Evolutionary conservation across 2,113 vertebrate genomes (phyloP).

Genomic region (Cricetomys ansorgei): DNA sequence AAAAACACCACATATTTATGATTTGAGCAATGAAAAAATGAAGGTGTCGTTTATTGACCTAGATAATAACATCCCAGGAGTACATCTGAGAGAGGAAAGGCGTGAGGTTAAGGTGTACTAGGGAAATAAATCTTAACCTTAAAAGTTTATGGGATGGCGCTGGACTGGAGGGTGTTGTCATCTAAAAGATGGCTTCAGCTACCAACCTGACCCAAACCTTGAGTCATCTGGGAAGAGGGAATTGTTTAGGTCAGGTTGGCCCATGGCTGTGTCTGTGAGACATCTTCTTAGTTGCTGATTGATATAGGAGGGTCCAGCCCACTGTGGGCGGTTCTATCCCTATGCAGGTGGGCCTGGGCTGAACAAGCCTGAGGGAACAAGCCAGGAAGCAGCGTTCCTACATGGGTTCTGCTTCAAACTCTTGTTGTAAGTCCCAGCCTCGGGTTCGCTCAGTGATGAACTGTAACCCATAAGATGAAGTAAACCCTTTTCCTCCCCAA

Average conservation of each 20-base stretch:
- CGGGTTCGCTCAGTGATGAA: neutral
- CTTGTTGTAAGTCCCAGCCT: neutral
- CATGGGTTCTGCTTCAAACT: neutral
- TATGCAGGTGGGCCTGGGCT: neutral
- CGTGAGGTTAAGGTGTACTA: neutral
- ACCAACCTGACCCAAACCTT: neutral
- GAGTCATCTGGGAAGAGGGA: neutral
- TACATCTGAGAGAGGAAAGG: neutral
- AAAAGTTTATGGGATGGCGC: neutral
- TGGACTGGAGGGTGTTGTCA: neutral
- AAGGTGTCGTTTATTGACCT: neutral
- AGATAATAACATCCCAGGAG: neutral
- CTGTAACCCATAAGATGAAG: neutral
- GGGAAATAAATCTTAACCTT: neutral
- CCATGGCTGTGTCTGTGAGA: neutral
- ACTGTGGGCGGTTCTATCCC: neutral
- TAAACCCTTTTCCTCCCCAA: neutral
- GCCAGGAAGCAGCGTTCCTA: neutral
- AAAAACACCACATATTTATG: neutral
- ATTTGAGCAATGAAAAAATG: neutral
- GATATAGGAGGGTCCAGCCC: neutral
- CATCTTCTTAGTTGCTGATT: neutral
- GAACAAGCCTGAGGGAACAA: neutral
- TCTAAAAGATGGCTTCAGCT: neutral
- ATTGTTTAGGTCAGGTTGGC: neutral